These are phyloP conservation scores for Pseudochromis fuscus DNA, from an alignment of 2,797 vertebrate genomes.

Conservation along the genomic window DNA sequence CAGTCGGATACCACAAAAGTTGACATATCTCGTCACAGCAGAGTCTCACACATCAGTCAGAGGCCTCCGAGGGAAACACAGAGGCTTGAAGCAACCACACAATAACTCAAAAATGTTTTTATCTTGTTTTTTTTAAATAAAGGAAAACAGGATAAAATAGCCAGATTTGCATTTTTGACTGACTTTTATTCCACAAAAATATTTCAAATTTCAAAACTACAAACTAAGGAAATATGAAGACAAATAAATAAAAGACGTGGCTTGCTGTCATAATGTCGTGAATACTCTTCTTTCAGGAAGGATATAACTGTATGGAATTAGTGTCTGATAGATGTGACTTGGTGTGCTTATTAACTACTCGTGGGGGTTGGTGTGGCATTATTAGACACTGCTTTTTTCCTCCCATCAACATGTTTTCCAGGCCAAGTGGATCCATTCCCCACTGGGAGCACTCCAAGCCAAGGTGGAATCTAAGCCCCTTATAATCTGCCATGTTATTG, in stretches of 20 bases:
- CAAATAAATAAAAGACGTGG: too few relatives aligned
- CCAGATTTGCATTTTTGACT: too few relatives aligned
- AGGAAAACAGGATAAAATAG: too few relatives aligned
- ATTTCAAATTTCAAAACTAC: too few relatives aligned
- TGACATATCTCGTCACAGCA: not conserved
- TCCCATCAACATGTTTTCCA: constrained; percentile 59
- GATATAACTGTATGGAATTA: not conserved
- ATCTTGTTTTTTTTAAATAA: too few relatives aligned
- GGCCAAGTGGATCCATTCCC: constrained; percentile 78
- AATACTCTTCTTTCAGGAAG: too few relatives aligned
- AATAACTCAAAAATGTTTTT: too few relatives aligned
- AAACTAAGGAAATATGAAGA: too few relatives aligned
- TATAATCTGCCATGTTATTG: constrained; percentile 85
- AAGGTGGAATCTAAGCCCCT: constrained; percentile 79
- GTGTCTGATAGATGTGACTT: not conserved
- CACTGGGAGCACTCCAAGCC: constrained; percentile 70
- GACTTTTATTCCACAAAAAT: not conserved
- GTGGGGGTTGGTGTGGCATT: constrained; percentile 34
- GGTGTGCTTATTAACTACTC: constrained; percentile 19
- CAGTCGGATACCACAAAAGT: not conserved
- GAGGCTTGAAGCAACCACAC: too few relatives aligned
- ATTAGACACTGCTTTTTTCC: constrained; percentile 55
- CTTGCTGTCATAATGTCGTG: too few relatives aligned
- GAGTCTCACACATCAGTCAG: not conserved
- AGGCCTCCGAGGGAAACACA: not conserved